phyloP scores from a whole-genome alignment of 2,797 vertebrate genomes.

The Euthynnus affinis region DNA sequence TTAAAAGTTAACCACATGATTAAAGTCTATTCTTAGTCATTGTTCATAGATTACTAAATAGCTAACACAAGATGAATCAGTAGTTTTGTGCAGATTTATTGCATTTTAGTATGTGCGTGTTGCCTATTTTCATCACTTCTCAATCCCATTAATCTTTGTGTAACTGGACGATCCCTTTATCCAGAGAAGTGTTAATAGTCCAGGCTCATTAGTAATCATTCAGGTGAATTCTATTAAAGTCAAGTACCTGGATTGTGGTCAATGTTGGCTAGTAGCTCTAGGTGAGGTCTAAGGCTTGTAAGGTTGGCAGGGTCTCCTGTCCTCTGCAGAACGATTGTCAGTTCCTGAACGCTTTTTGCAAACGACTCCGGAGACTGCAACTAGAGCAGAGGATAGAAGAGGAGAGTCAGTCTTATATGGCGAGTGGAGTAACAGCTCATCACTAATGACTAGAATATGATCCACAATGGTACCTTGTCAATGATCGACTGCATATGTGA shows the following conservation, averaged over 20 bases:
- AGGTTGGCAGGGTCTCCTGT: constrained; percentile 96
- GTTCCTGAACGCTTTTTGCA: constrained; percentile 96
- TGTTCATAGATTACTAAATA: constrained; percentile 14
- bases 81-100: constrained; percentile 13
- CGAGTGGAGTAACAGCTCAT: neutral
- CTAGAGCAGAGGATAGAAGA: constrained; percentile 71
- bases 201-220: neutral
- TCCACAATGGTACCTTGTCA: constrained; percentile 78
- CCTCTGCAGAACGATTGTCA: constrained; percentile 96
- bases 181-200: neutral
- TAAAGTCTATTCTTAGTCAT: neutral
- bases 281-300: constrained; percentile 92
- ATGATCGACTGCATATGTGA: constrained; percentile 99
- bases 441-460: neutral
- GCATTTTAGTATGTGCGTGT: constrained; percentile 1
- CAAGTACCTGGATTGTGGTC: constrained; percentile 94
- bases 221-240: neutral
- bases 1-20: constrained; percentile 8
- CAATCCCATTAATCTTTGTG: constrained; percentile 5
- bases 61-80: constrained; percentile 5
- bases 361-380: constrained; percentile 97
- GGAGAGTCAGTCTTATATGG: no score
- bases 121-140: constrained; percentile 11
- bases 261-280: constrained; percentile 96
- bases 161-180: neutral